These are phyloP conservation scores for Panthera uncia DNA, from an alignment of 2,113 vertebrate genomes.

Conservation along the genomic window DNA sequence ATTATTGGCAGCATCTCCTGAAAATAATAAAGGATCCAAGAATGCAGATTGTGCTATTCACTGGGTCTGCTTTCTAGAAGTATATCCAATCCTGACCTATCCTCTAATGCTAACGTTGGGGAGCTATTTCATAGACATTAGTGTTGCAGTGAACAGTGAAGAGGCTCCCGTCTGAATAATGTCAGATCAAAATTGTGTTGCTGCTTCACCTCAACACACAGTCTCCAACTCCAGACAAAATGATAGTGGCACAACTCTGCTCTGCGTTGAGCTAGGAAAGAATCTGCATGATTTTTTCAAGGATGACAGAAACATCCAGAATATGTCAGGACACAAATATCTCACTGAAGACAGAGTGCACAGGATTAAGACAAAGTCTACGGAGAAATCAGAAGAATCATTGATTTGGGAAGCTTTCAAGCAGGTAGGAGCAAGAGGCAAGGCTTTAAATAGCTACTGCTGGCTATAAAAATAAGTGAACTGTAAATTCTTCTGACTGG, in stretches of 20 bases:
- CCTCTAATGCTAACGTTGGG: background rate
- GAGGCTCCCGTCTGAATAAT: background rate
- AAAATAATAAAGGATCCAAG: background rate
- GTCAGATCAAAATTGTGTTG: background rate
- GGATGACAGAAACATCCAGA: slow-evolving; percentile 61
- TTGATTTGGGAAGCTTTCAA: background rate
- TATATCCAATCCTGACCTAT: background rate
- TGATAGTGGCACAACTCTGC: background rate
- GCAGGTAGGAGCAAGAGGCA: background rate
- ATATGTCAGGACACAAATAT: slow-evolving; percentile 55
- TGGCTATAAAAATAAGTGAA: slow-evolving; percentile 51
- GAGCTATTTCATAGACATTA: background rate
- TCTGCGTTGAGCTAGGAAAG: background rate
- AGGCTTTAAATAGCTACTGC: slow-evolving; percentile 57
- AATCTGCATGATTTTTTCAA: slow-evolving; percentile 61
- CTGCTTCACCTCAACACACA: background rate
- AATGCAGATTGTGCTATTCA: background rate
- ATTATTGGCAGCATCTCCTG: background rate
- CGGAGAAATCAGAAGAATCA: background rate
- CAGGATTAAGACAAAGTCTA: slow-evolving; percentile 48
- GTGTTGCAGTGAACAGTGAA: background rate
- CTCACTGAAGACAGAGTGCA: slow-evolving; percentile 38
- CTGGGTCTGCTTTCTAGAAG: slow-evolving; percentile 48
- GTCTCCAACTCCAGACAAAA: background rate
- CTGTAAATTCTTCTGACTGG: slow-evolving; percentile 53